These are phyloP conservation scores for Muraenolepis orangiensis DNA, from an alignment of 2,797 vertebrate genomes.

Conservation along the genomic window DNA sequence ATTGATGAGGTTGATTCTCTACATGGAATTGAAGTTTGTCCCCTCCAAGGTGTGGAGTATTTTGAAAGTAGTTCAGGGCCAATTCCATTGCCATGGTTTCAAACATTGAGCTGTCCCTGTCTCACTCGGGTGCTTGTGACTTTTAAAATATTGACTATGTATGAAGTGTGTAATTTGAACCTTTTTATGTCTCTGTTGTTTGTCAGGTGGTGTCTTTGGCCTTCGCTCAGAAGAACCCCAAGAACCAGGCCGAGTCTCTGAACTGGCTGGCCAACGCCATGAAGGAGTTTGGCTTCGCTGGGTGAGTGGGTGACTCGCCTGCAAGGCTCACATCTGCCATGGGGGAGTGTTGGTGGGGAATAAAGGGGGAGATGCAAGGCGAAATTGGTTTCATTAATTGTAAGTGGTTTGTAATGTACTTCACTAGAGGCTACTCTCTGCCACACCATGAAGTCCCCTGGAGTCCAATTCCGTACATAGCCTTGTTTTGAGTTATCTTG, in stretches of 20 bases:
- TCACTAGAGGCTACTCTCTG: too few relatives aligned
- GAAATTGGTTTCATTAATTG: neutral
- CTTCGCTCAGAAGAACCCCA: slow-evolving; percentile 97
- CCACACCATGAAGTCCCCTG: too few relatives aligned
- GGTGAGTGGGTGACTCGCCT: slow-evolving; percentile 69
- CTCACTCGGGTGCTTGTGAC: neutral
- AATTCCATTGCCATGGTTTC: neutral
- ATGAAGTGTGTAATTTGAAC: neutral
- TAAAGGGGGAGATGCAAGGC: neutral
- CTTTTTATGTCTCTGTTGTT: slow-evolving; percentile 14
- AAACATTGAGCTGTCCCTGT: neutral
- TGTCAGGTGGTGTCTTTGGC: slow-evolving; percentile 86
- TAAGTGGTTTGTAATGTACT: neutral
- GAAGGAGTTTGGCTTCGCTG: slow-evolving; percentile 97
- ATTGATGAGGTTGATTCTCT: neutral
- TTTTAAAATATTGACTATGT: neutral
- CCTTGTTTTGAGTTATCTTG: too few relatives aligned
- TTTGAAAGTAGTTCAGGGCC: neutral
- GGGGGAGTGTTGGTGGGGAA: neutral
- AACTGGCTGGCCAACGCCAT: slow-evolving; percentile 96
- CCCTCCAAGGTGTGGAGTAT: neutral
- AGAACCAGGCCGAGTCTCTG: slow-evolving; percentile 95
- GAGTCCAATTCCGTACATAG: too few relatives aligned
- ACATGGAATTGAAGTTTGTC: neutral
- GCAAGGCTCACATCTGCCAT: neutral